Conservation (phyloP, 2,797 vertebrate species). For the Parambassis ranga region DNA sequence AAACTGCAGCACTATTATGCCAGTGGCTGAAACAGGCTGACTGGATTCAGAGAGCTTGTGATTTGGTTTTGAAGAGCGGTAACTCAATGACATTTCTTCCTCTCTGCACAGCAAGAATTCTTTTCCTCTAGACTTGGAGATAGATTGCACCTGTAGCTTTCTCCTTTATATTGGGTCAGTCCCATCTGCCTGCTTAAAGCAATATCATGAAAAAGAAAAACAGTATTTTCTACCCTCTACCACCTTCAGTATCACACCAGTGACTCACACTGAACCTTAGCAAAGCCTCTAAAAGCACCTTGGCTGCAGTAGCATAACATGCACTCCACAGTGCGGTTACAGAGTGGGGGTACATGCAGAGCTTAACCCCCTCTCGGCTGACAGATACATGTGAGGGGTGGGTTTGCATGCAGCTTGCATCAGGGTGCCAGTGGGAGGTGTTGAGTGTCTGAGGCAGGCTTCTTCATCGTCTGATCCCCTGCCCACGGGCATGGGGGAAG, state of each 20-base stretch:
- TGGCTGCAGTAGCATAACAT: conserved; percentile 51
- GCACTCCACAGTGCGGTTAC: conserved; percentile 57
- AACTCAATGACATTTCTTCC: conserved; percentile 65
- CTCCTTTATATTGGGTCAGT: conserved; percentile 35
- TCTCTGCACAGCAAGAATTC: conserved; percentile 39
- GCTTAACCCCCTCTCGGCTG: conserved; percentile 72
- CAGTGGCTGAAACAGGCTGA: conserved; percentile 61
- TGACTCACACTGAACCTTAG: conserved; percentile 41
- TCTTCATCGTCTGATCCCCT: conserved; percentile 83
- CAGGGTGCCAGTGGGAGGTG: conserved; percentile 82
- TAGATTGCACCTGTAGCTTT: conserved; percentile 53
- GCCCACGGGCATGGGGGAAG: conserved; percentile 80
- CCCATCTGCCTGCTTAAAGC: conserved; percentile 49
- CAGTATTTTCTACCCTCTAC: conserved; percentile 41
- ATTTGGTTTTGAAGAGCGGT: conserved; percentile 72
- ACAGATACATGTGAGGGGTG: conserved; percentile 75
- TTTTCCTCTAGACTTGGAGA: conserved; percentile 48
- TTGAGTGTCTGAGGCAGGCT: conserved; percentile 81
- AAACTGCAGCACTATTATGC: conserved; percentile 55
- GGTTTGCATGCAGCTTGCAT: conserved; percentile 85
- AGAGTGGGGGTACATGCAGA: conserved; percentile 62
- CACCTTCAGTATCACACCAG: conserved; percentile 33
- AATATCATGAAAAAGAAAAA: conserved; percentile 31
- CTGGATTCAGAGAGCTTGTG: conserved; percentile 67
- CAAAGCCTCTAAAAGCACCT: conserved; percentile 48